Evolutionary conservation across 2,797 vertebrate species (phyloP).

Genomic region (Iguana delicatissima): DNA sequence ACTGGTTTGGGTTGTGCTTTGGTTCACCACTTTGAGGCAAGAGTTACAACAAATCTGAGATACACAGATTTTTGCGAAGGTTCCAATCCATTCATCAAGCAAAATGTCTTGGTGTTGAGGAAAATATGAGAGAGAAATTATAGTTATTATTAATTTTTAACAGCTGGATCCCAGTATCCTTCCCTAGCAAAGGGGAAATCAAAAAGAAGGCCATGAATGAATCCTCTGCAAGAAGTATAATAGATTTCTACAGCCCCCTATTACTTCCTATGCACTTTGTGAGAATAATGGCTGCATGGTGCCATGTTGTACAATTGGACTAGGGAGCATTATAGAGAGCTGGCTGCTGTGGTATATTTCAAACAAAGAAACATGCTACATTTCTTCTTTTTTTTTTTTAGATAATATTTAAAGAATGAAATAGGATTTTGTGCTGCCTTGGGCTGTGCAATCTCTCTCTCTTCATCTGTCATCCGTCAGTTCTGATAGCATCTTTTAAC

Average conservation of each 20-base stretch:
- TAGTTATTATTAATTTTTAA: background rate
- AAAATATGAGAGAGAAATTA: background rate
- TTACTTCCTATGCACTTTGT: background rate
- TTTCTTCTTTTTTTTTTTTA: background rate
- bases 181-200: background rate
- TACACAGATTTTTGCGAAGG: background rate
- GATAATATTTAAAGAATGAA: background rate
- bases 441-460: background rate
- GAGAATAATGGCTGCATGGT: background rate
- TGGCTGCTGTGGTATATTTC: background rate
- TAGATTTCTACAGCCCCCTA: background rate
- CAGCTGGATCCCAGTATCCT: background rate
- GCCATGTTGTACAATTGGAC: background rate
- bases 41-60: background rate
- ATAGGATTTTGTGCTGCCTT: background rate
- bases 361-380: background rate
- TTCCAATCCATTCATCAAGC: background rate
- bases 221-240: background rate
- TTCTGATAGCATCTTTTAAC: background rate
- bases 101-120: slow-evolving; percentile 1
- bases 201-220: background rate
- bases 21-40: background rate
- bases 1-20: background rate
- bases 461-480: too few species aligned
- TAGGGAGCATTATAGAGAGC: background rate